Evolutionary conservation across 2,113 vertebrate species (phyloP), one percentile per base, ranked within the genome.

Genomic region (Hiodon alosoides): DNA sequence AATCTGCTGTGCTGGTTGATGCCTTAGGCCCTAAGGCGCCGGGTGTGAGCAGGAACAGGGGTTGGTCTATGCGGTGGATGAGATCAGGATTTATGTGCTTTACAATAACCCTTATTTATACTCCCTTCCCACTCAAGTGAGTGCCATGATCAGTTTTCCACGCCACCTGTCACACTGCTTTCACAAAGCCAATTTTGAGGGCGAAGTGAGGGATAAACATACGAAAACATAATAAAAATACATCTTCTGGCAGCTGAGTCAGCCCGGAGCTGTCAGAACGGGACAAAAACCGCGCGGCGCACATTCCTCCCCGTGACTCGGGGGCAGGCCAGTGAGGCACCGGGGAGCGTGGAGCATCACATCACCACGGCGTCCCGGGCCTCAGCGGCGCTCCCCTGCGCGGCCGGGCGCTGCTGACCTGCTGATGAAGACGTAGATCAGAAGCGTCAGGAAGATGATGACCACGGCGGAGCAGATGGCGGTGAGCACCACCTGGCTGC

Each of bases 401-500:
- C 11, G 13, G 31, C 61, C 52, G 31, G 67, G 72, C 79, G 89
- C 96, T 85, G 89, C 96, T 85, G 77, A 99, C 97, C 97, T 96
- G 84, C 95, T 94, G 79, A 98, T 95, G 85, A 98, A 77, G 82
- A 99, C n/a, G 67, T 99, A 99, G 76, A 95, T 91, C 83, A 98
- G 88, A 58, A 96, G 93, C 0, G 95, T 95, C 81, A 98, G 94
- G 58, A 99, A 92, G 79, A 99, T 96, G 85, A 99, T 93, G 80
- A 94, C 95, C 77, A 95, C 93, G 0, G 96, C 94, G 0, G 94
- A 93, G 79, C 95, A 97, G 81, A 99, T 94, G 85, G 95, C 95
- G 69, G 98, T 98, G 88, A 99, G 87, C 60, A 98, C 92, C 4
- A 98, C 94, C 82, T 99, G 97, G 87, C 96, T 98, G 67, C 90